Percentiles rank a stretch among this genome's conserved stretches.
phyloP scores from a whole-genome alignment of 1,140 invertebrate species.

The Sarcophaga peregrina region DNA sequence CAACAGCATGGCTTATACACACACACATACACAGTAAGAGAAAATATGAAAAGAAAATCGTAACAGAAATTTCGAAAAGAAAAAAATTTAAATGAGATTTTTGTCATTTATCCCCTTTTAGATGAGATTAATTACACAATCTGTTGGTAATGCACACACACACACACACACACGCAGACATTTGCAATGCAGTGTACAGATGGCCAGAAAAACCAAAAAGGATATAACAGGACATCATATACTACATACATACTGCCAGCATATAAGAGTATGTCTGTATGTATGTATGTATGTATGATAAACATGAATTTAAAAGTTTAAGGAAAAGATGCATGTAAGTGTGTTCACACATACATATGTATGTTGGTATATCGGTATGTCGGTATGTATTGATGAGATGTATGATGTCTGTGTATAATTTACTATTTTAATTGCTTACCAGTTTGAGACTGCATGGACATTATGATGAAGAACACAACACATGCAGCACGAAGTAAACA shows the following conservation, averaged over 20 bases:
- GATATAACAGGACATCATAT: background rate
- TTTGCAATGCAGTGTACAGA: too few species aligned
- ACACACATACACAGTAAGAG: too few species aligned
- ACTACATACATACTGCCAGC: background rate
- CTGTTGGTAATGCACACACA: background rate
- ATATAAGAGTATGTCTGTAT: background rate
- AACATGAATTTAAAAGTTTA: too few species aligned
- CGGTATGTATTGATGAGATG: too few species aligned
- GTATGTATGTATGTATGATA: background rate
- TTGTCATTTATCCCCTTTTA: background rate
- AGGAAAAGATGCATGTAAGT: too few species aligned
- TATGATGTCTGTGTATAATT: too few species aligned
- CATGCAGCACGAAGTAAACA: slow-evolving; percentile 14
- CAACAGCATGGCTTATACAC: too few species aligned
- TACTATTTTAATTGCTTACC: slow-evolving; percentile 17
- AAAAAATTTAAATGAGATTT: slow-evolving; percentile 10
- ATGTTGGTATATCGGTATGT: too few species aligned
- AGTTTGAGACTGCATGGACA: slow-evolving; percentile 35
- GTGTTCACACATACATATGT: too few species aligned
- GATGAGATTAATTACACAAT: slow-evolving; percentile 1
- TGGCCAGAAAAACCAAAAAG: too few species aligned
- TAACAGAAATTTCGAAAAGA: too few species aligned
- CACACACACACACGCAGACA: background rate
- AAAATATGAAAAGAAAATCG: too few species aligned
- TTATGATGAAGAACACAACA: slow-evolving; percentile 20